Evolutionary conservation across 2,113 vertebrate species (phyloP).

Genomic region (Eidolon helvum): DNA sequence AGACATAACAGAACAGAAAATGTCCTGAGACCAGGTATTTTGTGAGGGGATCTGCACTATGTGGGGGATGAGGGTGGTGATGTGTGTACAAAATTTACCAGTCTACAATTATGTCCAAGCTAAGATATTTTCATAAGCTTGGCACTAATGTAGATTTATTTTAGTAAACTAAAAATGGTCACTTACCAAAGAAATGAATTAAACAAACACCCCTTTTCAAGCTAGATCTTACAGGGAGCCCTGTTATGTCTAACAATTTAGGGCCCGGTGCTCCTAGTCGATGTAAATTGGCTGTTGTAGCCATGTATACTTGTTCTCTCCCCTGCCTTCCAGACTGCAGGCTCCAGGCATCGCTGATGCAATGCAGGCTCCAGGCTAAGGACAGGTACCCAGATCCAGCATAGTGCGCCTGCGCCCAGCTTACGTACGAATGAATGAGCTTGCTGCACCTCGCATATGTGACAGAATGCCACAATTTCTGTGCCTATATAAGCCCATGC

Average conservation of each 20-base stretch:
- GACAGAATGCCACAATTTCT: no score
- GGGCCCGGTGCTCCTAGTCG: fast-evolving
- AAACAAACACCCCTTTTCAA: background rate
- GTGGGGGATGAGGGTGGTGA: no score
- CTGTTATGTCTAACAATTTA: background rate
- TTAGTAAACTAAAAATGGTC: background rate
- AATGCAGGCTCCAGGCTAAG: no score
- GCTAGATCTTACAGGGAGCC: background rate
- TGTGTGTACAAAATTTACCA: background rate
- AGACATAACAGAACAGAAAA: background rate
- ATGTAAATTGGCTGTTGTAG: fast-evolving
- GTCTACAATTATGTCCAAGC: background rate
- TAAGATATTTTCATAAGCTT: background rate
- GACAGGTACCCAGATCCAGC: no score
- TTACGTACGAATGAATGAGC: no score
- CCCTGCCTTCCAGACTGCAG: background rate
- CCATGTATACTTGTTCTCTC: fast-evolving
- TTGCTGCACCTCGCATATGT: no score
- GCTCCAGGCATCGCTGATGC: no score
- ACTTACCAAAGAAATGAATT: background rate
- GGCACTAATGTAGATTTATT: background rate
- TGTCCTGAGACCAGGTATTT: background rate
- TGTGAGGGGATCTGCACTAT: background rate
- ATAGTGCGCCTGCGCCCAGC: no score
- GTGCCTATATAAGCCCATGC: no score